phyloP scores from a whole-genome alignment of 2,888 invertebrate genomes.

The Euspilapteryx auroguttella region DNA sequence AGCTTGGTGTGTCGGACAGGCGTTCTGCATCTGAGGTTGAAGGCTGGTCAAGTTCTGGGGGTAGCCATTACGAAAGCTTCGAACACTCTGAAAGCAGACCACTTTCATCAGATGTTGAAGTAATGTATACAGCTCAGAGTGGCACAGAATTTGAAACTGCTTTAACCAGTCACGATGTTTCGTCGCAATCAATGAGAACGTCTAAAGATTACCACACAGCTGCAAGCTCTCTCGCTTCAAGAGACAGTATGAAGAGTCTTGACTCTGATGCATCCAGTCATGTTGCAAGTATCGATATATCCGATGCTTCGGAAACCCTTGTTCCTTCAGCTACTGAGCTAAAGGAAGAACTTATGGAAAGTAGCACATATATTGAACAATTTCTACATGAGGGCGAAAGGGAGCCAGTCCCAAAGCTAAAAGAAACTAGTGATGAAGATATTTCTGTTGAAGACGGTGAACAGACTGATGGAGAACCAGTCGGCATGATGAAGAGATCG shows the following conservation, averaged over 20 bases:
- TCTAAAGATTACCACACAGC: slow-evolving; percentile 88
- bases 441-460: slow-evolving; percentile 57
- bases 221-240: slow-evolving; percentile 82
- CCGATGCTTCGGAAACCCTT: slow-evolving; percentile 90
- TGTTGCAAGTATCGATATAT: slow-evolving; percentile 85
- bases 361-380: slow-evolving; percentile 60
- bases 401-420: slow-evolving; percentile 25
- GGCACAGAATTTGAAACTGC: slow-evolving; percentile 88
- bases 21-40: slow-evolving; percentile 80
- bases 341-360: slow-evolving; percentile 71
- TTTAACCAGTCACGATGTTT: slow-evolving; percentile 76
- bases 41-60: slow-evolving; percentile 83
- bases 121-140: slow-evolving; percentile 71
- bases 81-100: slow-evolving; percentile 82
- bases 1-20: slow-evolving; percentile 59
- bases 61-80: slow-evolving; percentile 87
- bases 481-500: slow-evolving; percentile 83
- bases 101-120: slow-evolving; percentile 84
- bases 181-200: slow-evolving; percentile 70
- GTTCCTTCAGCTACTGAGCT: slow-evolving; percentile 87
- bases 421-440: slow-evolving; percentile 53
- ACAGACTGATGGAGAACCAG: slow-evolving; percentile 51
- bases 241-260: slow-evolving; percentile 87
- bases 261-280: slow-evolving; percentile 90
- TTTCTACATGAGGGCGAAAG: slow-evolving; percentile 45